phyloP scores from a whole-genome alignment of 1,140 invertebrate species.

The Lordiphosa clarofinis region DNA sequence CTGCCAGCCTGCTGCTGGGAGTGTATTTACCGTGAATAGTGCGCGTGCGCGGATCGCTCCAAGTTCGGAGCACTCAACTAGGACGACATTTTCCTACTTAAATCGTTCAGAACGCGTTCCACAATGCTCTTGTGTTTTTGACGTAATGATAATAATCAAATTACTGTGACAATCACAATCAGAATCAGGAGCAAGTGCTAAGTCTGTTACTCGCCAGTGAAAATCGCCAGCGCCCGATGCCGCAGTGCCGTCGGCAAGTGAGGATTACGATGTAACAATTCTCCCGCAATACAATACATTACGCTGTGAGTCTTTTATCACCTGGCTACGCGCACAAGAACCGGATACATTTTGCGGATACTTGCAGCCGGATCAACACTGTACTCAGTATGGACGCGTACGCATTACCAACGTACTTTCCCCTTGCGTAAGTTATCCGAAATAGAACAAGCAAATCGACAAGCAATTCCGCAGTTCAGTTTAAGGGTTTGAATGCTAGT shows the following conservation, averaged over 20 bases:
- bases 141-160: too few relatives aligned
- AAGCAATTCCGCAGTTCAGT: too few relatives aligned
- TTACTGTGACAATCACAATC: background rate
- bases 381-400: conserved; percentile 62
- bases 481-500: too few relatives aligned
- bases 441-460: background rate
- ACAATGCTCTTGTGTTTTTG: too few relatives aligned
- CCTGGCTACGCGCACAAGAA: too few relatives aligned
- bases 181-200: background rate
- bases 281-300: background rate
- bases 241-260: conserved; percentile 15
- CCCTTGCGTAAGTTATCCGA: conserved; percentile 63
- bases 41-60: background rate
- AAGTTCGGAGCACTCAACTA: background rate
- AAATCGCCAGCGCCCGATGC: background rate
- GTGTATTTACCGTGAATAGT: background rate
- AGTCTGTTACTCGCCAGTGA: background rate
- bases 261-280: conserved; percentile 6
- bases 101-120: too few relatives aligned
- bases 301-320: too few relatives aligned
- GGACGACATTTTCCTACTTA: too few relatives aligned
- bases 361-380: background rate
- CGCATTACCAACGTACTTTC: conserved; percentile 69
- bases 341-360: background rate
- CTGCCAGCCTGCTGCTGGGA: background rate